phyloP scores from a whole-genome alignment of 2,797 vertebrate species.

The Galago senegalensis region DNA sequence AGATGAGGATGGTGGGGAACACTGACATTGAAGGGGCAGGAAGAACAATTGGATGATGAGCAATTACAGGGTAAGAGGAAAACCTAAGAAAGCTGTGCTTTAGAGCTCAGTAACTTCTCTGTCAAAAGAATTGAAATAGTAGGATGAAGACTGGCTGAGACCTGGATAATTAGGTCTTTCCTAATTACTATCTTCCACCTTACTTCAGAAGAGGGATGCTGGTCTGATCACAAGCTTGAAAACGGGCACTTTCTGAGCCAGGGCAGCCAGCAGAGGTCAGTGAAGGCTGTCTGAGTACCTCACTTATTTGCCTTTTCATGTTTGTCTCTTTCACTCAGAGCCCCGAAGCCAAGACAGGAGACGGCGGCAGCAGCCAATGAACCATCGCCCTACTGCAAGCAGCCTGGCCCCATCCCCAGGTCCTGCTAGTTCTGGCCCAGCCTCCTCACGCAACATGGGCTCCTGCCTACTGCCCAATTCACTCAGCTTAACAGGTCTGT shows the following conservation, averaged over 20 bases:
- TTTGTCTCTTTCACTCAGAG: slow-evolving; percentile 79
- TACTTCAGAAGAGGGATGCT: slow-evolving; percentile 10
- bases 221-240: not conserved
- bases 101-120: slow-evolving; percentile 4
- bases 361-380: slow-evolving; percentile 91
- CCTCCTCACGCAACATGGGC: slow-evolving; percentile 87
- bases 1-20: not conserved
- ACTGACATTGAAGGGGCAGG: not conserved
- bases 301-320: slow-evolving; percentile 48
- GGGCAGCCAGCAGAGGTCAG: not conserved
- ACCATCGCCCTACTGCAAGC: slow-evolving; percentile 88
- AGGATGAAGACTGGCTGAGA: not conserved
- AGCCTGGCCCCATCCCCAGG: slow-evolving; percentile 82
- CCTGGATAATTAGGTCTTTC: not conserved
- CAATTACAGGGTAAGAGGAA: not conserved
- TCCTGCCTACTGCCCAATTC: slow-evolving; percentile 91
- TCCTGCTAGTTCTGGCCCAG: slow-evolving; percentile 87
- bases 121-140: slow-evolving; percentile 13
- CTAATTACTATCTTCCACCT: not conserved
- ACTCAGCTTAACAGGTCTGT: slow-evolving; percentile 95
- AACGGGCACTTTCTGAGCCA: not conserved
- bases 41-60: not conserved
- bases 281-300: not conserved
- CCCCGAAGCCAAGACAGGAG: slow-evolving; percentile 93
- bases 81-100: slow-evolving; percentile 3